Evolutionary conservation across 2,113 vertebrate genomes (phyloP), one percentile per base, ranked within the genome.

Genomic region (Burhinus bistriatus): DNA sequence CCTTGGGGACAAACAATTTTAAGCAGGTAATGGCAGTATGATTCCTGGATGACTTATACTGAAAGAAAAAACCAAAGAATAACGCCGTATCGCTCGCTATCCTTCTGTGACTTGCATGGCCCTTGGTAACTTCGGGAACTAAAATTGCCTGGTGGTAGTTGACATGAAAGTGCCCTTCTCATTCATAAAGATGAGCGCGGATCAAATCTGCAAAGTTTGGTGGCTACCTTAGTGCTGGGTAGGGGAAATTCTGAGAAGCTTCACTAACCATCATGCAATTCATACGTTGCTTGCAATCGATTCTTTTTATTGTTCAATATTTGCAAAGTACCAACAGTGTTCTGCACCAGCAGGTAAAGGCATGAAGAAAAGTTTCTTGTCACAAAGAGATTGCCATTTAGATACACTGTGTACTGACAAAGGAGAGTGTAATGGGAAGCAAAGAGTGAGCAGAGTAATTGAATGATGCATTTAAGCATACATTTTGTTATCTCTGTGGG

Each of bases 391-490:
- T 73, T 95, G 93, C 91, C 82, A 69, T 95, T 95, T 93, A 95
- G 91, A 93, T 93, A 93, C 75, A 73, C 66, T 51, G 29, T 66
- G 75, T 83, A 77, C 85, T 83, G 91, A 95, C 95, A 97, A 95
- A 95, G 66, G 40, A 91, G 78, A 90, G 58, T 0, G 36, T 80
- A 97, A 97, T 73, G 94, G 73, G 94, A 95, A 90, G 94, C 51
- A 88, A 94, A 95, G 94, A 95, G 78, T 62, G 66, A 87, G 54
- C 45, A 64, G 57, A 77, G 40, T 95, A 95, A 95, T 85, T 95
- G 94, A 96, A 96, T 75, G 93, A 93, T 94, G 95, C 93, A 88
- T 97, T 96, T 97, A 96, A 96, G 84, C 78, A 91, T 91, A 87
- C 55, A 94, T 96, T 97, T 95, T 91, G 87, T 96, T 97, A 96